These are phyloP conservation scores for Vespertilio murinus DNA, from an alignment of 2,797 vertebrate species.

Conservation along the genomic window DNA sequence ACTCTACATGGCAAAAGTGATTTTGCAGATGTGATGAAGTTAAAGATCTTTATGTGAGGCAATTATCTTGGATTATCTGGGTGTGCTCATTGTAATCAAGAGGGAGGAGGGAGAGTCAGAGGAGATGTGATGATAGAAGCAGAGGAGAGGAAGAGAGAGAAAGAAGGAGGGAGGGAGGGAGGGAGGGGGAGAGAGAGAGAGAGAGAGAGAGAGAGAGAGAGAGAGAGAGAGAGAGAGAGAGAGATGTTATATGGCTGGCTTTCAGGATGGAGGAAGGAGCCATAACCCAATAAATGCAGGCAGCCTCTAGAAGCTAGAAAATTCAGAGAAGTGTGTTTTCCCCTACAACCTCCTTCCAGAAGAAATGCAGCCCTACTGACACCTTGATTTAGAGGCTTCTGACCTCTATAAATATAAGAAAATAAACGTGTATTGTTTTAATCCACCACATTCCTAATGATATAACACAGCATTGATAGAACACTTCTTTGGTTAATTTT, in stretches of 20 bases:
- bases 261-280: neutral
- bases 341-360: neutral
- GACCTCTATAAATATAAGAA: neutral
- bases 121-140: neutral
- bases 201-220: neutral
- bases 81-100: neutral
- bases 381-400: neutral
- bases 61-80: neutral
- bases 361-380: neutral
- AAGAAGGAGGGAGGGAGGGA: neutral
- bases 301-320: neutral
- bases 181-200: neutral
- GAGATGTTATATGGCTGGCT: neutral
- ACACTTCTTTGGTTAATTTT: neutral
- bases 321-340: neutral
- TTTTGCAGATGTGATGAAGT: neutral
- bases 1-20: neutral
- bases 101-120: neutral
- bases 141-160: no score
- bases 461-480: neutral
- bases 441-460: neutral
- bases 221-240: neutral
- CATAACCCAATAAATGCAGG: neutral
- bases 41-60: neutral
- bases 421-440: neutral